Percentiles rank a stretch among this genome's conserved stretches.
Conservation (phyloP, 2,113 vertebrate genomes). For the Azemiops feae region DNA sequence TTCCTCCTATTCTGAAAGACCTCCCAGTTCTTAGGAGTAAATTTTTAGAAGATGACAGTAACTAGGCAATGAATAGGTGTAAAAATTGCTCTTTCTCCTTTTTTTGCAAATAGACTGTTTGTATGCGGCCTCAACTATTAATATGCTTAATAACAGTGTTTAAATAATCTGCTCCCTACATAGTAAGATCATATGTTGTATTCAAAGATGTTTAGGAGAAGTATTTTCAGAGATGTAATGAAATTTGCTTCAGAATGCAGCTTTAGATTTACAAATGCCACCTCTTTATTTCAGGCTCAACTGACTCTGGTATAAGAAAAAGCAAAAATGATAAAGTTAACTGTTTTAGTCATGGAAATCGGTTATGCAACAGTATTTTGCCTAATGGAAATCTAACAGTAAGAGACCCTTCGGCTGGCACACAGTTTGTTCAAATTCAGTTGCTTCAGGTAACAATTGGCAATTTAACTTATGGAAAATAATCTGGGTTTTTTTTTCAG, state of each 20-base stretch:
- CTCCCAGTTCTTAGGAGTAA: background rate
- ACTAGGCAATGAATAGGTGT: background rate
- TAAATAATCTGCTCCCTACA: background rate
- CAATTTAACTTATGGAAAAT: background rate
- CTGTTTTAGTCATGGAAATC: conserved; percentile 55
- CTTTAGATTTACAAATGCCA: background rate
- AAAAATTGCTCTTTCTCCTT: background rate
- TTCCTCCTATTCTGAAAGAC: background rate
- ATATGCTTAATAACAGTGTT: background rate
- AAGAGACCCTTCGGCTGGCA: conserved; percentile 77
- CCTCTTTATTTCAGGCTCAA: conserved; percentile 62
- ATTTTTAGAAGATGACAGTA: background rate
- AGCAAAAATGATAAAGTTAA: conserved; percentile 70
- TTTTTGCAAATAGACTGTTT: background rate
- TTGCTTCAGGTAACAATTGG: conserved; percentile 83
- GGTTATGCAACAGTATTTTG: conserved; percentile 71
- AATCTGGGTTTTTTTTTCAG: background rate
- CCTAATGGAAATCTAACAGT: conserved; percentile 76
- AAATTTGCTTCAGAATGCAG: background rate
- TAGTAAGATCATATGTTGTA: background rate
- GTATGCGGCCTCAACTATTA: background rate
- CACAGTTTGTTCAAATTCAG: conserved; percentile 89
- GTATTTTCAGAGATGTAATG: background rate
- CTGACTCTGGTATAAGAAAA: conserved; percentile 75
- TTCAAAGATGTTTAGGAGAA: background rate